Evolutionary conservation across 2,797 vertebrate genomes (phyloP).

Genomic region (Champsocephalus esox): DNA sequence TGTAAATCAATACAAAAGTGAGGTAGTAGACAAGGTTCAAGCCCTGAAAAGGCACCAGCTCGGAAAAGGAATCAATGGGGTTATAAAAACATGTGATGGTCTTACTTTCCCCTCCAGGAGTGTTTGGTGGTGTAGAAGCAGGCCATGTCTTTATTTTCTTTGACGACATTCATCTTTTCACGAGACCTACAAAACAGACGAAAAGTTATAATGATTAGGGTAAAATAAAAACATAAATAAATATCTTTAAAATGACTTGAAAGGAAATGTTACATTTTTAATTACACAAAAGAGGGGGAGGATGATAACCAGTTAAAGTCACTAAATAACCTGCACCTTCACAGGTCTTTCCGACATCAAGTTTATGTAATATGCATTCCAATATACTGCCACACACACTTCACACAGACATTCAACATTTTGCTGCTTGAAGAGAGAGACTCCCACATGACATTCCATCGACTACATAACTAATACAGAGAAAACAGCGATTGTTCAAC

Average conservation of each 20-base stretch:
- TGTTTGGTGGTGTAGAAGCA: constrained; percentile 99
- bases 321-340: constrained; percentile 22
- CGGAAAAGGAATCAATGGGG: constrained; percentile 28
- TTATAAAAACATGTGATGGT: constrained; percentile 28
- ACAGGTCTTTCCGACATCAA: constrained; percentile 21
- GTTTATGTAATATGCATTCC: constrained; percentile 46
- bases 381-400: constrained; percentile 57
- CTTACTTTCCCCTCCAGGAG: constrained; percentile 99
- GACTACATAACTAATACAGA: constrained; percentile 18
- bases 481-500: constrained; percentile 40
- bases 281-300: background rate
- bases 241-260: constrained; percentile 1
- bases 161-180: constrained; percentile 98
- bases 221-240: background rate
- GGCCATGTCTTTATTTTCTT: constrained; percentile 99
- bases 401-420: constrained; percentile 71
- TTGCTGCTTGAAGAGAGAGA: constrained; percentile 51
- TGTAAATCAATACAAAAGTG: constrained; percentile 1
- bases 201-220: constrained; percentile 20
- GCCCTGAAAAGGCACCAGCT: background rate
- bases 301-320: background rate
- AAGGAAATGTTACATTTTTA: background rate
- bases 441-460: constrained; percentile 35
- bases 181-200: constrained; percentile 86
- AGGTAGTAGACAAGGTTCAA: background rate